A percentile compares a stretch with the other conserved stretches of the same genome.
Evolutionary conservation across 2,113 vertebrate genomes (phyloP).

Genomic region (Phycodurus eques): DNA sequence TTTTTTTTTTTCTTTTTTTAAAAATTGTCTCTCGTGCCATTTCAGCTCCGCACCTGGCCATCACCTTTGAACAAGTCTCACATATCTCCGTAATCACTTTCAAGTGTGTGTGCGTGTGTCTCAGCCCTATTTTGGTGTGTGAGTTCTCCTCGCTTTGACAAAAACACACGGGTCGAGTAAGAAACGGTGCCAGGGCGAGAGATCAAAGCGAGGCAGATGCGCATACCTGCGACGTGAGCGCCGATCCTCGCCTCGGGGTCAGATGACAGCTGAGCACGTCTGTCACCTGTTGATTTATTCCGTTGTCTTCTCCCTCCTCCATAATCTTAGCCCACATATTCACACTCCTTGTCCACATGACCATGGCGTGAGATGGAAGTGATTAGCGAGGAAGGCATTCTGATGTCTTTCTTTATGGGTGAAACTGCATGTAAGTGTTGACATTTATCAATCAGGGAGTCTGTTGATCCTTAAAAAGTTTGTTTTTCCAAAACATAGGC

Average conservation of each 20-base stretch:
- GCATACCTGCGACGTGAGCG: conserved; percentile 74
- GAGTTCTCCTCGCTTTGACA: conserved; percentile 38
- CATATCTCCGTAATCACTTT: conserved; percentile 57
- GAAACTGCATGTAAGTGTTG: background rate
- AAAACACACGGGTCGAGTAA: conserved; percentile 49
- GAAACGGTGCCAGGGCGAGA: conserved; percentile 62
- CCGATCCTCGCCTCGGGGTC: conserved; percentile 65
- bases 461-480: background rate
- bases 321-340: conserved; percentile 33
- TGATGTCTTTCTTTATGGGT: background rate
- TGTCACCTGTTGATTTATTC: conserved; percentile 74
- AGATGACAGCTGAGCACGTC: conserved; percentile 73
- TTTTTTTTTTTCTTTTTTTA: conserved; percentile 55
- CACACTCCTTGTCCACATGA: conserved; percentile 5
- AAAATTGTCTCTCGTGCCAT: conserved; percentile 57
- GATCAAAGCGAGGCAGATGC: conserved; percentile 75
- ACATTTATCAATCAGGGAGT: background rate
- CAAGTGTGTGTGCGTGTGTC: conserved; percentile 53
- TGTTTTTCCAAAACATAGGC: background rate
- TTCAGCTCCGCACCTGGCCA: conserved; percentile 70
- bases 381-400: background rate
- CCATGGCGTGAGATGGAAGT: background rate
- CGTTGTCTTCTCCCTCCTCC: conserved; percentile 46
- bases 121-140: conserved; percentile 55
- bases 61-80: conserved; percentile 71